Base-by-base conservation (phyloP, 2,888 invertebrate species). In the Polymixis flavicincta region DNA sequence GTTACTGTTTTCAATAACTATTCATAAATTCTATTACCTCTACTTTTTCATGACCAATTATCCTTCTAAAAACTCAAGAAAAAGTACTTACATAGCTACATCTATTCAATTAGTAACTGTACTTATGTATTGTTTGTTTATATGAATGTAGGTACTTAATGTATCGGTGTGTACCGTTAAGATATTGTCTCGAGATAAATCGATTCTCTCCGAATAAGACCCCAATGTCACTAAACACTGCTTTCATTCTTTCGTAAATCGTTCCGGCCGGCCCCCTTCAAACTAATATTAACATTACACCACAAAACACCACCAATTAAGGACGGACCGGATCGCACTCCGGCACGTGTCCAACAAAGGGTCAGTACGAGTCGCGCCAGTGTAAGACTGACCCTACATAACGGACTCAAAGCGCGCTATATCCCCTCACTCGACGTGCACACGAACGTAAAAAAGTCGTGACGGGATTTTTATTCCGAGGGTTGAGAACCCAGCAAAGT, bases 261-360 rank as follows among this genome's bases (percentile, higher is more conserved):
- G 28, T 17, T 0, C 4, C 13, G 37, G 1, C 3, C 22, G 28
- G 28, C 19, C 48, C 76, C 45, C 19, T 69, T 28, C 4, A 42
- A 61, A 54, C 48, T 42, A 54, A 54, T 54, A 70, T 77, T 54
- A 61, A 70, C 48, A 61, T 50, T n/a, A 55, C 37, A 76, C 52
- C 52, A 76, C 75, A 54, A 61, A 76, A 54, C n/a, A 61, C 32
- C 17, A 42, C 28, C 32, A 32, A 70, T 70, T 42, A 70, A 14
- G 22, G 7, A 28, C 37, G 22, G 60, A 60, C 52, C 8, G 25
- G 37, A 42, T n/a, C 37, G 48, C n/a, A 48, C 25, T 32, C 28
- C 50, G 37, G n/a, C 77, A 61, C 76, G 77, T 76, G 76, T 28
- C 61, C 6, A 9, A 50, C 61, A 55, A 70, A 32, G 42, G 78